Evolutionary conservation across 2,888 invertebrate genomes (phyloP), one percentile per base, ranked within the genome.

Genomic region (Abscondita cerata): DNA sequence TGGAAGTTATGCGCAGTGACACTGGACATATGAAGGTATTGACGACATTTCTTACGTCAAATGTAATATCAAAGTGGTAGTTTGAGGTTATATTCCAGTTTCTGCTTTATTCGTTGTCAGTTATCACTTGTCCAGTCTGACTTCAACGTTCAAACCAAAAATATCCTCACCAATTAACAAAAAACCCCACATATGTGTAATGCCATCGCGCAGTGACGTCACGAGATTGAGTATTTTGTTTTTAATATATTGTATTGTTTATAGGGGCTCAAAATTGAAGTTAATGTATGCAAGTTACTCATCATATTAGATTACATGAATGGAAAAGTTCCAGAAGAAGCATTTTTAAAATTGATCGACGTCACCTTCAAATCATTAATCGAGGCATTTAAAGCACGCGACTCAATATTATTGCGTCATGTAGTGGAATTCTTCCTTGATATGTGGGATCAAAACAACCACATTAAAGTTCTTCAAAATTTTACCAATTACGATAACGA

Each of bases 361-460:
- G 76, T 82, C 11, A 84, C 84, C 0, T 85, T 85, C 65, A 78
- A 75, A 13, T 83, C 82, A 20, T 76, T 85, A 12, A 74, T 77
- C 3, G 80, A 81, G 51, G 83, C 84, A 1, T 80, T 84, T 59
- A 75, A 75, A 61, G 73, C 75, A 25, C 77, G 78, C 48, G 84
- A 86, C 72, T 71, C 80, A 5, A 74, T 82, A 36, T 72, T 83
- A 13, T 69, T 86, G 38, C 72, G 83, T 59, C 85, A 85, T 55
- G 79, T 84, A 9, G 81, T 84, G 4, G 84, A 84, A 52, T 86
- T 86, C 70, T 86, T 84, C 68, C 73, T 82, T 18, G 85, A 86
- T 67, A 79, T 83, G 25, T 75, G 78, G 52, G 73, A 80, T 53
- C 81, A 81, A 53, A 76, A 77, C 33, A 67, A 64, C 52, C 60